Evolutionary conservation across 2,888 invertebrate genomes (phyloP).

Genomic region (Nomada fucata): DNA sequence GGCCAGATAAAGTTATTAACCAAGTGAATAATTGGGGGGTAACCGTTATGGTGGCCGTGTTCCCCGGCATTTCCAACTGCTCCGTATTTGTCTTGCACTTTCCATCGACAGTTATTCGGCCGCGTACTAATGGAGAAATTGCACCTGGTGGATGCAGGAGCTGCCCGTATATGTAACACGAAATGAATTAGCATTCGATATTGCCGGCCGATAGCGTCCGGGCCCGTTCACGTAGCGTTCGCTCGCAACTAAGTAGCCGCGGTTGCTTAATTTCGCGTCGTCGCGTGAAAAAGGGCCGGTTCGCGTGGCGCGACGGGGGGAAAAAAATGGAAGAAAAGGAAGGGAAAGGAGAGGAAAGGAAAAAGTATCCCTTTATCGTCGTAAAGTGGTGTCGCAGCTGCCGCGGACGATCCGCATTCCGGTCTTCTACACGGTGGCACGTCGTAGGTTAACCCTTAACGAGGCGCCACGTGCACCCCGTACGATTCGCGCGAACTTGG

Average conservation of each 20-base stretch:
- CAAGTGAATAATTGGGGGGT: slow-evolving; percentile 42
- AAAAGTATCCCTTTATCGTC: slow-evolving; percentile 41
- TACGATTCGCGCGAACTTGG: slow-evolving; percentile 34
- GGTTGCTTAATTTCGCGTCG: slow-evolving; percentile 42
- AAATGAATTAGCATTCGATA: slow-evolving; percentile 66
- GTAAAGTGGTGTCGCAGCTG: slow-evolving; percentile 61
- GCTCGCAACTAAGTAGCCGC: slow-evolving; percentile 9
- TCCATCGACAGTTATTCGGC: slow-evolving; percentile 43
- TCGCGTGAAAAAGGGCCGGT: slow-evolving; percentile 53
- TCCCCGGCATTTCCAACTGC: slow-evolving; percentile 37
- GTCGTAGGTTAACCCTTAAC: slow-evolving; percentile 64
- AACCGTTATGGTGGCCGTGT: slow-evolving; percentile 19
- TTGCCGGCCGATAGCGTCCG: slow-evolving; percentile 41
- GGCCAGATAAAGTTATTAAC: slow-evolving; percentile 53
- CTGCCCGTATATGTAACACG: slow-evolving; percentile 44
- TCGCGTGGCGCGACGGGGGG: background rate
- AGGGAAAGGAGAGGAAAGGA: background rate
- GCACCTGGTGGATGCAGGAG: slow-evolving; percentile 59
- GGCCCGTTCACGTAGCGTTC: slow-evolving; percentile 16
- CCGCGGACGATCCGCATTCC: slow-evolving; percentile 64
- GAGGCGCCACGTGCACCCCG: slow-evolving; percentile 56
- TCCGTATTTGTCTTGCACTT: slow-evolving; percentile 55
- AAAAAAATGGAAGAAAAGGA: background rate
- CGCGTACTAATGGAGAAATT: slow-evolving; percentile 52
- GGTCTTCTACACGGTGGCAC: slow-evolving; percentile 61